phyloP scores from a whole-genome alignment of 2,888 invertebrate species.

The Cerastis leucographa region DNA sequence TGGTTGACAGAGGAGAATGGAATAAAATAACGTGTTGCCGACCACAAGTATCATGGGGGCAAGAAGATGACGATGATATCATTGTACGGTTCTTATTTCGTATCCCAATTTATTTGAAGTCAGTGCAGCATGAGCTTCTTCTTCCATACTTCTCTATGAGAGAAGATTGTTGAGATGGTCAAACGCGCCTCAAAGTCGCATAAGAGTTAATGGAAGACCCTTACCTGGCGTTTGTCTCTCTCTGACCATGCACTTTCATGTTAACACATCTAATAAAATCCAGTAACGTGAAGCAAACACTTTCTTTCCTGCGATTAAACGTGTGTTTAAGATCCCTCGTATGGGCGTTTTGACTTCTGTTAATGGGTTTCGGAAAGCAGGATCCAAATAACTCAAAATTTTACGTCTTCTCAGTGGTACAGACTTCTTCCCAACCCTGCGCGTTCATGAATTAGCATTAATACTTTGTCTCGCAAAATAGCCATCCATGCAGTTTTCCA shows the following conservation, averaged over 20 bases:
- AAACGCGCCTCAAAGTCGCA: conserved; percentile 1
- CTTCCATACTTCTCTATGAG: background rate
- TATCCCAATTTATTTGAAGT: background rate
- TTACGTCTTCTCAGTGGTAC: background rate
- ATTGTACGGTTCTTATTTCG: background rate
- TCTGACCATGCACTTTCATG: background rate
- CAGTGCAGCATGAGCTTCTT: background rate
- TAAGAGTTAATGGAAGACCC: background rate
- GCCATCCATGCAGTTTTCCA: background rate
- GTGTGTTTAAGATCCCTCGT: background rate
- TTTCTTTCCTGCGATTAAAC: background rate
- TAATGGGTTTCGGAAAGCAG: background rate
- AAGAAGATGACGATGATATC: background rate
- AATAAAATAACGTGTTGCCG: too few relatives aligned
- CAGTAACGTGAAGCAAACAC: background rate
- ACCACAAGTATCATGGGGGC: too few relatives aligned
- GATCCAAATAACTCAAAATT: background rate
- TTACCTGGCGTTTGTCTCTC: background rate
- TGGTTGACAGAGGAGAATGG: too few relatives aligned
- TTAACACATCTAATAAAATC: background rate
- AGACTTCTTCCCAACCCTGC: background rate
- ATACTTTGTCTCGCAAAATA: background rate
- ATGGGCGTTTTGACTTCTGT: background rate
- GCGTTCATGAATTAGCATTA: background rate
- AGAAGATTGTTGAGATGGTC: background rate